Evolutionary conservation across 2,113 vertebrate species (phyloP), one percentile per base, ranked within the genome.

Genomic region (Hippoglossus stenolepis): DNA sequence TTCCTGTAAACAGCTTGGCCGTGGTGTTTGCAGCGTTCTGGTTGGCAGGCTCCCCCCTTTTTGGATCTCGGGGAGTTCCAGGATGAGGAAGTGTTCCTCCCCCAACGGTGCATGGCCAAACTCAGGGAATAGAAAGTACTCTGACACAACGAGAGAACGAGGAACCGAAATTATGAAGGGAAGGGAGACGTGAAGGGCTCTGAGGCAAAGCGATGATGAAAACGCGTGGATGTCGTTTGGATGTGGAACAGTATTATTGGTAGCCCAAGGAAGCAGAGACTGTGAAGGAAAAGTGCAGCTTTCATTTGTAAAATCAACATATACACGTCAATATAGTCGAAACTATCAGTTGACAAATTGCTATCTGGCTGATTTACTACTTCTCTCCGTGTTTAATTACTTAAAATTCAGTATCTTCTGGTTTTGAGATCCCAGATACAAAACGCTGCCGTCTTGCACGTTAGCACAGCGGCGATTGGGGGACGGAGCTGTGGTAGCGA

Each of bases 1-100:
- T 94, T 95, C 94, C 94, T 95, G 94, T 95, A 94, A 94, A 95
- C 94, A 95, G 87, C 91, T 92, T 63, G 28, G 23, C 4, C 67
- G 75, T 74, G 24, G 70, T 0, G 58, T 85, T 85, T 76, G 76
- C 84, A 0, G 57, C 14, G 1, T 5, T 72, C 67, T 84, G 77
- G 62, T 91, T 92, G 91, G 89, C 13, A 24, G 13, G 6, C 51
- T 5, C 17, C 51, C 75, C 67, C 73, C 70, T 38, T 45, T 45
- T 12, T 57, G 65, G 78, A 28, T 73, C 60, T 80, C 31, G 71
- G 86, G 87, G 82, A 92, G 87, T 89, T 90, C 91, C 89, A 93
- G 86, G 92, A 91, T 89, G 90, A 88, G 90, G 90, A 93, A 91
- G 89, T 83, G 77, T 83, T 83, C 72, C 91, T 90, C 89, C 88